Conservation (phyloP, 2,113 vertebrate species). For the Pseudopodoces humilis region DNA sequence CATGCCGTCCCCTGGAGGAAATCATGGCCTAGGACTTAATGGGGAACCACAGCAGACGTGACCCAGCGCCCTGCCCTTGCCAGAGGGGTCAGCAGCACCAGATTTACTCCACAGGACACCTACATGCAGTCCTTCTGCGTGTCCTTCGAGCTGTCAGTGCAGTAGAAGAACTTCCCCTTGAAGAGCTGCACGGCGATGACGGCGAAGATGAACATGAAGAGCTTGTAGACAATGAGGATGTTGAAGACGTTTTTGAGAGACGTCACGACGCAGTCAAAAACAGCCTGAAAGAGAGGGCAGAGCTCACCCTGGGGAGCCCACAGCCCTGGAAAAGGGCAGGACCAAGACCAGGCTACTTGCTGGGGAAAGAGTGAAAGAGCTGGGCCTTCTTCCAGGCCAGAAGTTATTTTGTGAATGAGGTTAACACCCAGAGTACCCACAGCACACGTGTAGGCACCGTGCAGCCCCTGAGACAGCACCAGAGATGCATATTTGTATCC, state of each 20-base stretch:
- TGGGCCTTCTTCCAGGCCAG: not conserved
- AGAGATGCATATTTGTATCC: not conserved
- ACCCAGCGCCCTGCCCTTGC: not conserved
- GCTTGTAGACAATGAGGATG: constrained; percentile 98
- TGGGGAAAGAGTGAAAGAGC: not conserved
- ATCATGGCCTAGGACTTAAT: not conserved
- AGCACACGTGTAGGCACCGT: accelerated
- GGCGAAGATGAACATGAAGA: constrained; percentile 99
- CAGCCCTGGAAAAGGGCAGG: not conserved
- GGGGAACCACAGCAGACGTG: not conserved
- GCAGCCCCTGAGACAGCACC: not conserved
- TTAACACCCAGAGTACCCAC: not conserved
- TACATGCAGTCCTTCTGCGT: constrained; percentile 97
- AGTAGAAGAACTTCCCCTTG: constrained; percentile 99
- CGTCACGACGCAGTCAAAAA: constrained; percentile 95
- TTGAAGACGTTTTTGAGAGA: constrained; percentile 99
- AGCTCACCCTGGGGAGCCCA: not conserved
- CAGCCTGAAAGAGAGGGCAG: constrained; percentile 70
- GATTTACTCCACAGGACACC: not conserved
- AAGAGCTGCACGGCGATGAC: constrained; percentile 98
- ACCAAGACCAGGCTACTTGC: not conserved
- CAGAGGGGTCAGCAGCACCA: not conserved
- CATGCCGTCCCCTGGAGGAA: accelerated
- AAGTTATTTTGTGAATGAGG: not conserved
- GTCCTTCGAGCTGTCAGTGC: constrained; percentile 95